Percentiles rank a stretch among this genome's conserved stretches.
Conservation (phyloP, 2,113 vertebrate species). For the Meriones unguiculatus region DNA sequence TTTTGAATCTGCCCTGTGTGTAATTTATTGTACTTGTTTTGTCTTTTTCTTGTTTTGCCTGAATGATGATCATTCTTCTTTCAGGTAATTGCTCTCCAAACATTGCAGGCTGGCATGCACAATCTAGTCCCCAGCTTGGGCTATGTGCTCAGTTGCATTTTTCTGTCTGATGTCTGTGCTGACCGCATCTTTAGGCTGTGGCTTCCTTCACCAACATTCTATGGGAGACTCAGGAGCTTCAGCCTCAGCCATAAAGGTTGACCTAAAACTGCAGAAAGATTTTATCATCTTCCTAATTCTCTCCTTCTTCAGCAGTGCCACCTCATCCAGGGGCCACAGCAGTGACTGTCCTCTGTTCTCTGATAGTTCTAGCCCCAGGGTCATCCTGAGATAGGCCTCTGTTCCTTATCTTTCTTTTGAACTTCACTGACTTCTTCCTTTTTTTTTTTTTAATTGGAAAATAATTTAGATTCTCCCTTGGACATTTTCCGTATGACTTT, state of each 20-base stretch:
- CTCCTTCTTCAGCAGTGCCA: background rate
- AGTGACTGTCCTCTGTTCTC: fast-evolving
- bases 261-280: background rate
- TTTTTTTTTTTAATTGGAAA: background rate
- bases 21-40: background rate
- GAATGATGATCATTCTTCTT: background rate
- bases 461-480: background rate
- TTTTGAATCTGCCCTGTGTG: background rate
- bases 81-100: background rate
- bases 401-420: background rate
- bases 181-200: background rate
- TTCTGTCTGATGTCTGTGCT: background rate
- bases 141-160: background rate
- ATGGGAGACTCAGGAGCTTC: background rate
- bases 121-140: background rate
- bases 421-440: background rate
- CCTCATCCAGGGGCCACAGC: fast-evolving
- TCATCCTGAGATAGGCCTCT: background rate
- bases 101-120: background rate
- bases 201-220: background rate
- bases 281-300: too few species aligned
- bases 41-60: too few species aligned
- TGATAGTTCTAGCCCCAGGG: fast-evolving
- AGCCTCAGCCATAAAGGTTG: background rate
- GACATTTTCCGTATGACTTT: background rate